Base-by-base conservation (phyloP, 2,888 invertebrate genomes). In the Andrena flavipes region DNA sequence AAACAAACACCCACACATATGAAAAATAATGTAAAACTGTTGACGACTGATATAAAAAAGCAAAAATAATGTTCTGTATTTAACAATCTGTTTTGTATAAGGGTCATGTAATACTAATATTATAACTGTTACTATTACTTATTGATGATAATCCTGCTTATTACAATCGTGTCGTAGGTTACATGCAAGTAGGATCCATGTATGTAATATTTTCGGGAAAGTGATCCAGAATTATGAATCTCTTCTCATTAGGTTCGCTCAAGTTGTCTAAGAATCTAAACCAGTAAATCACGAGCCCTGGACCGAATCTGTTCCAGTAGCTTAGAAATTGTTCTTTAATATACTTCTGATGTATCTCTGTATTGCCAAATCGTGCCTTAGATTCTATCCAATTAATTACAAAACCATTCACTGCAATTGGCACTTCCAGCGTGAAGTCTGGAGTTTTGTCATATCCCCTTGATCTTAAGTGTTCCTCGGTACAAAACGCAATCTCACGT, bases 351-450 rank as follows among this genome's bases (percentile, higher is more conserved):
- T 99, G 99, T 74, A 96, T 96, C 88, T 96, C 96, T 85, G 96
- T 95, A 94, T 98, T 98, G 2, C 98, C 99, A 95, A 99, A 99
- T n/a, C 97, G 95, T 0, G 99, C 99, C 94, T 99, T 99, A 90
- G 99, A 98, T 94, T 99, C 99, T 80, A 99, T 98, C 99, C 99
- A 99, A 93, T 98, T 98, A 0, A 99, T 96, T 33, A 99, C 96
- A 90, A 96, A 96, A 1, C 97, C 98, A 93, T 98, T 97, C 30
- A 98, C 96, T 42, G 97, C 97, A 84, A 98, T 96, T 0, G 99
- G 99, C 29, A 98, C 95, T 92, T 98, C 97, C 70, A 99, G 95
- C 94, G 98, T 98, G 63, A 98, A 96, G 93, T 99, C 99, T 0
- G 99, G 99, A 1, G 99, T 99, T 94, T 99, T 99, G 93, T 99